These are phyloP conservation scores for Paraplagusia blochii DNA, from an alignment of 2,113 vertebrate species.

Conservation along the genomic window DNA sequence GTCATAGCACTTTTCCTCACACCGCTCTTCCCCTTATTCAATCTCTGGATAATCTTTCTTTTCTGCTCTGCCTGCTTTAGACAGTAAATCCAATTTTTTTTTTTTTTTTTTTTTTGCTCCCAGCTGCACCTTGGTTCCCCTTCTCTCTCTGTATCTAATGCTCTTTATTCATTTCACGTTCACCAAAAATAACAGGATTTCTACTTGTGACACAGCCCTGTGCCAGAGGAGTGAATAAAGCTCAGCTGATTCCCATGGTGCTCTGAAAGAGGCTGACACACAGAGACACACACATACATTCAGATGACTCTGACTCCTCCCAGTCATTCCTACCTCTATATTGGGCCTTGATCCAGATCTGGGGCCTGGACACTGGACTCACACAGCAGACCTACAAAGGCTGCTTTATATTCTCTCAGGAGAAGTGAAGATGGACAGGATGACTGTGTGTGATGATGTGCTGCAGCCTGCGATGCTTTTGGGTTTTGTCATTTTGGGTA, in stretches of 20 bases:
- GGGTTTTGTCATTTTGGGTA: conserved; percentile 5
- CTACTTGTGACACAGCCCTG: conserved; percentile 53
- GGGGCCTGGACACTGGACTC: conserved; percentile 53
- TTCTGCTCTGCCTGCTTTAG: conserved; percentile 3
- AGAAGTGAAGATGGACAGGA: conserved; percentile 57
- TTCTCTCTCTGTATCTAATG: background rate
- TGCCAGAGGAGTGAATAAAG: conserved; percentile 65
- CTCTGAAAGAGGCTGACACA: conserved; percentile 47
- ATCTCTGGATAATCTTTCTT: conserved; percentile 25
- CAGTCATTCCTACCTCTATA: conserved; percentile 41
- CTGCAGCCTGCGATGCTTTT: conserved; percentile 12
- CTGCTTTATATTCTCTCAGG: conserved; percentile 59
- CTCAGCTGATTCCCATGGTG: conserved; percentile 72
- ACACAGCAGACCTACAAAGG: conserved; percentile 55
- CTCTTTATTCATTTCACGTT: conserved; percentile 34
- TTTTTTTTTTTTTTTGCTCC: conserved; percentile 7
- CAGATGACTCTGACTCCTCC: conserved; percentile 43
- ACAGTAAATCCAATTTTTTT: conserved; percentile 10
- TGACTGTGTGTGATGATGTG: conserved; percentile 37
- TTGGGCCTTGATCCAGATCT: conserved; percentile 47
- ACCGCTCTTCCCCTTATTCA: conserved; percentile 8
- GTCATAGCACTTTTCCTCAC: conserved; percentile 23
- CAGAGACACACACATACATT: conserved; percentile 21
- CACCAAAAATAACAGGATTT: conserved; percentile 52
- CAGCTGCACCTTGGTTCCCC: background rate